Evolutionary conservation across 2,113 vertebrate species (phyloP).

Genomic region (Sphaerodactylus townsendi): DNA sequence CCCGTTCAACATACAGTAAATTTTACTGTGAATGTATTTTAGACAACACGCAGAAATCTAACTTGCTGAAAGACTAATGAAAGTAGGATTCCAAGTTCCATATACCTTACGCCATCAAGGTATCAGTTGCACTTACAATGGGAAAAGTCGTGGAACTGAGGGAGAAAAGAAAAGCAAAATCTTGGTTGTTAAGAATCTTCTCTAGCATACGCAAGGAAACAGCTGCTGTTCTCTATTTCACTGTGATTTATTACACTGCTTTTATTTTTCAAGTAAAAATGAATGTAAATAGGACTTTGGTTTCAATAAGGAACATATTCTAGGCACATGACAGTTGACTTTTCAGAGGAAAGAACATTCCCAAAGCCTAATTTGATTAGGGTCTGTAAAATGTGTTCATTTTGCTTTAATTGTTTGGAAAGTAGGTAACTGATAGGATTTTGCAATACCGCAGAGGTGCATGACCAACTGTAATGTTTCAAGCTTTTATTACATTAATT

Average conservation of each 20-base stretch:
- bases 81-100: not conserved
- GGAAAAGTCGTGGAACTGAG: not conserved
- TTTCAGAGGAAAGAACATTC: not conserved
- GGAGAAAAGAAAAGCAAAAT: not conserved
- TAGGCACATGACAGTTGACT: not conserved
- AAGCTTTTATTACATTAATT: not conserved
- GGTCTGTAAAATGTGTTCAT: not conserved
- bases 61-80: not conserved
- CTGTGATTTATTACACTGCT: not conserved
- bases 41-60: not conserved
- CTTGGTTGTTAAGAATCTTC: not conserved
- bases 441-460: too few relatives aligned
- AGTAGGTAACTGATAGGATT: not conserved
- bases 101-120: not conserved
- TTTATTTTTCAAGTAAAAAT: not conserved
- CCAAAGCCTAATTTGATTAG: not conserved
- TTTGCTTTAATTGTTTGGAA: not conserved
- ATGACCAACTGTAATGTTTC: not conserved
- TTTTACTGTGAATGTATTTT: not conserved
- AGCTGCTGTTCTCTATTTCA: not conserved
- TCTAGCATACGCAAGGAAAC: not conserved
- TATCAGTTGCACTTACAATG: not conserved
- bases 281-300: not conserved
- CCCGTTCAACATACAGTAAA: not conserved
- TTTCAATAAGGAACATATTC: not conserved